phyloP scores from a whole-genome alignment of 2,113 vertebrate genomes.

The Pituophis catenifer region DNA sequence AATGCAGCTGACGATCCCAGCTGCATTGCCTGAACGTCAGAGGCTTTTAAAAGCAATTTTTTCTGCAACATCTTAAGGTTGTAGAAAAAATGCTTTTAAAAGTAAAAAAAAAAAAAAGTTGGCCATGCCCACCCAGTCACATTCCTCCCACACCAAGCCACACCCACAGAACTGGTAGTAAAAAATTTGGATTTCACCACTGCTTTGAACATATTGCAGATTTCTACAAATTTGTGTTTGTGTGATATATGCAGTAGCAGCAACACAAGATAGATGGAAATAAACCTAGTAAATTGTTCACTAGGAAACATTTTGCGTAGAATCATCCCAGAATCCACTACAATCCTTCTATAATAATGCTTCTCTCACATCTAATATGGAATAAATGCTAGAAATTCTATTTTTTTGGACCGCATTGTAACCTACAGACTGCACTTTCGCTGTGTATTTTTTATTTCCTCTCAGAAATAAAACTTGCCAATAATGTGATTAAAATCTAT shows the following conservation, averaged over 20 bases:
- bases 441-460: background rate
- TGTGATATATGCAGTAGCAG: background rate
- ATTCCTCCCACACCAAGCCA: too few relatives aligned
- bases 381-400: background rate
- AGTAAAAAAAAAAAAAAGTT: too few relatives aligned
- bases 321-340: background rate
- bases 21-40: too few relatives aligned
- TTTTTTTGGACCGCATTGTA: background rate
- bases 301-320: background rate
- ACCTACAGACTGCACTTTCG: background rate
- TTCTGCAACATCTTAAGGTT: too few relatives aligned
- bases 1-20: too few relatives aligned
- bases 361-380: background rate
- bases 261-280: background rate
- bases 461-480: conserved; percentile 6
- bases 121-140: too few relatives aligned
- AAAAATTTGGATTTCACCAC: too few relatives aligned
- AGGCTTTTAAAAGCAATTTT: too few relatives aligned
- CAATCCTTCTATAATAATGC: too few relatives aligned
- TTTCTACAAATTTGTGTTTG: background rate
- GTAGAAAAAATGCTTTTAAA: too few relatives aligned
- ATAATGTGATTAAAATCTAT: conserved; percentile 17
- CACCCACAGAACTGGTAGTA: too few relatives aligned
- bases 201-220: background rate
- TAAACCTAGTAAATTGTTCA: background rate